Base-by-base conservation (phyloP, 1,140 invertebrate species). In the Neodiprion virginianus region DNA sequence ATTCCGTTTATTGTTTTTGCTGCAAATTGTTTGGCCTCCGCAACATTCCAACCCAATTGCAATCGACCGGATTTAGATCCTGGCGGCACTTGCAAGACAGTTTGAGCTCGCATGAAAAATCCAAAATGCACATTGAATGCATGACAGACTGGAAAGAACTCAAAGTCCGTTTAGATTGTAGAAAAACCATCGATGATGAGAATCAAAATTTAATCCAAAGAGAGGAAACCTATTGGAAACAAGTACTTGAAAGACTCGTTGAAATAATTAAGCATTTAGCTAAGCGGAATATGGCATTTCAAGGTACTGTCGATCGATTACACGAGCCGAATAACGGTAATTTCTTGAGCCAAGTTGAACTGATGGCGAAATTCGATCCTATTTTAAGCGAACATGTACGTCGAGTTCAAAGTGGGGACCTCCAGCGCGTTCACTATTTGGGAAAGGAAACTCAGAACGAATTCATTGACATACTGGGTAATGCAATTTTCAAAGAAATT, bases 1-100 rank as follows among this genome's bases (percentile, higher is more conserved):
- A 77, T 72, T 76, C 65, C 9, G 72, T 79, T 48, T 76, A 75
- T 73, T 76, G 78, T 72, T 79, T 79, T 72, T 78, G 73, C 74
- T 79, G 75, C 72, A 78, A 78, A 73, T 49, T 79, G 9, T 72
- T 78, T 71, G 71, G 68, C 53, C 8, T 61, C 3, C 7, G 53
- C 8, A 2, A 61, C n/a, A 8, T 61, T 8, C 53, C 1, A n/a
- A 61, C 53, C 7, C 53, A 61, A 61, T 61, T 61, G 53, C 53
- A 61, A 61, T 61, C 53, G 48, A 67, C 67, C 21, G 61, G 73
- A 40, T 74, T 74, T 21, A 74, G 40, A 23, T 61, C 23, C 67
- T 74, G 67, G 47, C 68, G 70, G 70, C 69, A 72, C 17, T 74
- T 71, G 21, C 47, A 48, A 47, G 73, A 74, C 17, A 48, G 23